Conservation (phyloP, 2,797 vertebrate species). For the Sebastes oblongus region DNA sequence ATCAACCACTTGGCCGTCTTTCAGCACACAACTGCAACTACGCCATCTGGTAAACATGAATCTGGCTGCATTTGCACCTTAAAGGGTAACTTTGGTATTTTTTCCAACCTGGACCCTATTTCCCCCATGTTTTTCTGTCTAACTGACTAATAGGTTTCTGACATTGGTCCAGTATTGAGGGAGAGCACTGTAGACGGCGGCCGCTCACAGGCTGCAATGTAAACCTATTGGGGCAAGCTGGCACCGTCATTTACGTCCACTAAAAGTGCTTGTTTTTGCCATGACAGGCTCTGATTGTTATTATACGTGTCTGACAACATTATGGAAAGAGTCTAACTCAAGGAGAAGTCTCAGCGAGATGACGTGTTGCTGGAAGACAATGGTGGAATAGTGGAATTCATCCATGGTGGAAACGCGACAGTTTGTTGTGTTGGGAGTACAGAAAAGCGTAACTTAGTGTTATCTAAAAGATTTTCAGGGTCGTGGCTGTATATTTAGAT, state of each 20-base stretch:
- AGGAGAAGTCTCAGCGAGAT: too few relatives aligned
- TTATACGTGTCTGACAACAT: too few relatives aligned
- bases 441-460: too few relatives aligned
- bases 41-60: slow-evolving; percentile 52
- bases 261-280: neutral
- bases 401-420: too few relatives aligned
- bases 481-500: too few relatives aligned
- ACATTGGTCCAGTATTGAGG: neutral
- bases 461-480: too few relatives aligned
- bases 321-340: too few relatives aligned
- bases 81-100: neutral
- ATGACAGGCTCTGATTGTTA: too few relatives aligned
- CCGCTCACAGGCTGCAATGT: neutral
- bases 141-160: neutral
- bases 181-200: neutral
- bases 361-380: too few relatives aligned
- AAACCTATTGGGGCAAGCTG: neutral
- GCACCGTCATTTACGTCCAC: neutral
- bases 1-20: neutral
- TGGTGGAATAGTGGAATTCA: too few relatives aligned
- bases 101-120: neutral
- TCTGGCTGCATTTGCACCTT: slow-evolving; percentile 37
- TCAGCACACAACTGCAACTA: slow-evolving; percentile 8
- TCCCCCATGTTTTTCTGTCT: neutral
- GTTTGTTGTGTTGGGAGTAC: too few relatives aligned